Evolutionary conservation across 2,888 invertebrate species (phyloP).

Genomic region (Ichneumoninae sp.): DNA sequence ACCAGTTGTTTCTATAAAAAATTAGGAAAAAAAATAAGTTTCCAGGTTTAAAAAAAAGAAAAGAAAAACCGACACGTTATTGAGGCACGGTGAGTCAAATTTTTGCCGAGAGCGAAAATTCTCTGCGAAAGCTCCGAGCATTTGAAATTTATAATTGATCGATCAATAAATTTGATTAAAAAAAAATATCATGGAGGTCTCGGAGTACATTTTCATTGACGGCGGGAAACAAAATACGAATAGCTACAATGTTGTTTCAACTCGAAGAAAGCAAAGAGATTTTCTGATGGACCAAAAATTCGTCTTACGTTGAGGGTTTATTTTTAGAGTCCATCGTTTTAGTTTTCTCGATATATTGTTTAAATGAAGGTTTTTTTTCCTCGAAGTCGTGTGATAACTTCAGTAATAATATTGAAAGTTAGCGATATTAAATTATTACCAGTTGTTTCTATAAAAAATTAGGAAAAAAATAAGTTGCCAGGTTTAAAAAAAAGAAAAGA

Average conservation of each 20-base stretch:
- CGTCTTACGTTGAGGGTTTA: background rate
- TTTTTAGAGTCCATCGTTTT: too few relatives aligned
- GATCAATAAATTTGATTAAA: background rate
- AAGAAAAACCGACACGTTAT: background rate
- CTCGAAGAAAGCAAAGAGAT: background rate
- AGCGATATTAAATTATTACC: too few relatives aligned
- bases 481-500: slow-evolving; percentile 1
- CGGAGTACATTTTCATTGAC: background rate
- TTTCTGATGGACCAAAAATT: background rate
- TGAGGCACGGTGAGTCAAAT: background rate
- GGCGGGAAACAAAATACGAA: background rate
- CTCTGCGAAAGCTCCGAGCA: background rate
- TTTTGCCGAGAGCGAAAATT: slow-evolving; percentile 1
- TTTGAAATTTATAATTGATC: background rate
- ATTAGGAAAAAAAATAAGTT: background rate
- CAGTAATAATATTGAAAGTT: too few relatives aligned
- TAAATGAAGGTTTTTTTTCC: background rate
- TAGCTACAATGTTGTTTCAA: background rate
- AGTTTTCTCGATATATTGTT: background rate
- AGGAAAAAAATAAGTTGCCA: background rate
- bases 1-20: too few relatives aligned
- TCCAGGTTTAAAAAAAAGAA: slow-evolving; percentile 12
- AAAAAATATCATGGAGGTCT: background rate
- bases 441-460: too few relatives aligned
- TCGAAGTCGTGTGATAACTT: too few relatives aligned